Conservation (phyloP, 2,797 vertebrate species). For the Neopelma chrysocephalum region DNA sequence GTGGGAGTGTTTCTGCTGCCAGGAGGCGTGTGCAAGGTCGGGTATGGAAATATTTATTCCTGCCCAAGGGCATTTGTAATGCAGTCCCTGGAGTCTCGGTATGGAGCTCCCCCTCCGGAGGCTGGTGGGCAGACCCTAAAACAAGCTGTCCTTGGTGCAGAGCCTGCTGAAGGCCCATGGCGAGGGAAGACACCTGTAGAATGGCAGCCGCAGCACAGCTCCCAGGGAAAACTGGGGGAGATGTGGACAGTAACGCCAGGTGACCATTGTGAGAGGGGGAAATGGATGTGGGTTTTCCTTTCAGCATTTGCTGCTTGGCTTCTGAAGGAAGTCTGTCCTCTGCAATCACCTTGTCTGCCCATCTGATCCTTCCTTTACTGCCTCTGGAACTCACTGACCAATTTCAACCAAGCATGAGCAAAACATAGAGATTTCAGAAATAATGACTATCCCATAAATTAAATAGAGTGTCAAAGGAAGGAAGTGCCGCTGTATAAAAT, state of each 20-base stretch:
- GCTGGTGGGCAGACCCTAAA: not conserved
- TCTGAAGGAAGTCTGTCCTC: not conserved
- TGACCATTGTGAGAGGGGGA: accelerated
- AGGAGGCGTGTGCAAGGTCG: not conserved
- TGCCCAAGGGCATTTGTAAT: not conserved
- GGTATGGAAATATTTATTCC: not conserved
- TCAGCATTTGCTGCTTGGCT: not conserved
- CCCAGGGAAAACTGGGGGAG: accelerated
- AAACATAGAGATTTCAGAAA: not conserved
- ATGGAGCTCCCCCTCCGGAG: not conserved
- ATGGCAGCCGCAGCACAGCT: not conserved
- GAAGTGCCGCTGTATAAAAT: not conserved
- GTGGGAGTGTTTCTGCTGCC: not conserved
- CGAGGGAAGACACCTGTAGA: not conserved
- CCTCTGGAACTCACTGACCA: not conserved
- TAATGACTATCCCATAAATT: not conserved
- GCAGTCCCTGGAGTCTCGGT: not conserved
- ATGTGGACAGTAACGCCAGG: accelerated
- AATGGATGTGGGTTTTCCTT: not conserved
- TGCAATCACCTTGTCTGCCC: not conserved
- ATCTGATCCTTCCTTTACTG: not conserved
- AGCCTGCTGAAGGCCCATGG: not conserved
- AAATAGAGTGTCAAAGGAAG: not conserved
- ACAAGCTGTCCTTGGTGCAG: not conserved
- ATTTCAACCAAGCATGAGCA: not conserved